A percentile compares a stretch with the other conserved stretches of the same genome.
phyloP scores from a whole-genome alignment of 2,797 vertebrate genomes.

The Florisuga fusca region DNA sequence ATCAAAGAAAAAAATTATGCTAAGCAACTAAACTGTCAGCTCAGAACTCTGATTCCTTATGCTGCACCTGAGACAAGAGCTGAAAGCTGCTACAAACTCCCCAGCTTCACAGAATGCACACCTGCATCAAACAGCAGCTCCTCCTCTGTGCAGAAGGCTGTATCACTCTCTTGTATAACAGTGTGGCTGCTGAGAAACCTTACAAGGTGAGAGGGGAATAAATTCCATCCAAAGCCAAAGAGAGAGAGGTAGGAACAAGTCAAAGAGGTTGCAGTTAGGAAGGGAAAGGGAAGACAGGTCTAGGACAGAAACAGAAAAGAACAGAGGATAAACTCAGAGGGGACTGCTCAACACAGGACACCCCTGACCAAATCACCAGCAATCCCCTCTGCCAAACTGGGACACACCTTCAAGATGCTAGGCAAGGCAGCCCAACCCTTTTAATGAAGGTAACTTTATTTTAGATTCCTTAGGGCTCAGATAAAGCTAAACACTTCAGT shows the following conservation, averaged over 20 bases:
- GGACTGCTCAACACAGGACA: background rate
- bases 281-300: background rate
- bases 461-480: background rate
- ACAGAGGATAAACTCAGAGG: background rate
- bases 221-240: background rate
- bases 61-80: background rate
- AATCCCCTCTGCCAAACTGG: background rate
- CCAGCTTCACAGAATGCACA: background rate
- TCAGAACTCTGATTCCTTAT: background rate
- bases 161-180: background rate
- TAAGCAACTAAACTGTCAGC: background rate
- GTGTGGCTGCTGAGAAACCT: background rate
- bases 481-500: background rate
- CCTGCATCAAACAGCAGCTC: background rate
- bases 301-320: conserved; percentile 3
- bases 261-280: background rate
- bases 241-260: background rate
- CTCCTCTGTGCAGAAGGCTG: background rate
- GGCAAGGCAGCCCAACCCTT: background rate
- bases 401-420: background rate
- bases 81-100: background rate
- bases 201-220: background rate
- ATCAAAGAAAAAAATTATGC: background rate
- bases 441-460: background rate
- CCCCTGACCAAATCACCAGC: background rate